These are phyloP conservation scores for Laticauda colubrina DNA, from an alignment of 2,113 vertebrate genomes.

Conservation along the genomic window DNA sequence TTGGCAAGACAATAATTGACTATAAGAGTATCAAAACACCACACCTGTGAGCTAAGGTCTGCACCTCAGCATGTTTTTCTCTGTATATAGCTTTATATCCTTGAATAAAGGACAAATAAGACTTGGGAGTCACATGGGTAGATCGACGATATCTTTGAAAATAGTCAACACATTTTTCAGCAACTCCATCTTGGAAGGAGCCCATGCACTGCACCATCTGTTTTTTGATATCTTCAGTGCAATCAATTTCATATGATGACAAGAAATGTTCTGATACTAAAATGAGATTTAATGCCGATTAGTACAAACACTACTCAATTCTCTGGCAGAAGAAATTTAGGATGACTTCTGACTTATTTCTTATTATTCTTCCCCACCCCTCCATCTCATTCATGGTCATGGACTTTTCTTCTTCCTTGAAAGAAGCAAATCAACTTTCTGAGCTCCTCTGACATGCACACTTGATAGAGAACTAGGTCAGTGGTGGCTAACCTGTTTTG, in stretches of 20 bases:
- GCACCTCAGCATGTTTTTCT: constrained; percentile 85
- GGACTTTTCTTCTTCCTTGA: background rate
- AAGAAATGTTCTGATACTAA: constrained; percentile 93
- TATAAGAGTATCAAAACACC: background rate
- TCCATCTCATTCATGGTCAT: background rate
- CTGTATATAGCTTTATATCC: constrained; percentile 88
- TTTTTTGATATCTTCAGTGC: constrained; percentile 77
- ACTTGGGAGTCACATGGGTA: constrained; percentile 92
- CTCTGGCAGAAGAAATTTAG: background rate
- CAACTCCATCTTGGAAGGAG: constrained; percentile 92
- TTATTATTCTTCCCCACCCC: background rate
- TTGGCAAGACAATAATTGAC: background rate
- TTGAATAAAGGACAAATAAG: constrained; percentile 95
- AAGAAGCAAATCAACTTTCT: background rate
- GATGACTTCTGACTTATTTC: background rate
- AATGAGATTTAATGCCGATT: background rate
- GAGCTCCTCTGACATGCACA: background rate
- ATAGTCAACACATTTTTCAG: constrained; percentile 92
- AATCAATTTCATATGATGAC: constrained; percentile 84
- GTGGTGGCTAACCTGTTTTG: too few species aligned
- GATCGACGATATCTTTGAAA: constrained; percentile 91
- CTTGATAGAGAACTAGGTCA: background rate
- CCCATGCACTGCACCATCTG: constrained; percentile 95
- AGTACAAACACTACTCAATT: background rate
- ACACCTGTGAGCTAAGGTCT: constrained; percentile 86